Evolutionary conservation across 1,140 invertebrate genomes (phyloP).

Genomic region (Oreohelix idahoensis): DNA sequence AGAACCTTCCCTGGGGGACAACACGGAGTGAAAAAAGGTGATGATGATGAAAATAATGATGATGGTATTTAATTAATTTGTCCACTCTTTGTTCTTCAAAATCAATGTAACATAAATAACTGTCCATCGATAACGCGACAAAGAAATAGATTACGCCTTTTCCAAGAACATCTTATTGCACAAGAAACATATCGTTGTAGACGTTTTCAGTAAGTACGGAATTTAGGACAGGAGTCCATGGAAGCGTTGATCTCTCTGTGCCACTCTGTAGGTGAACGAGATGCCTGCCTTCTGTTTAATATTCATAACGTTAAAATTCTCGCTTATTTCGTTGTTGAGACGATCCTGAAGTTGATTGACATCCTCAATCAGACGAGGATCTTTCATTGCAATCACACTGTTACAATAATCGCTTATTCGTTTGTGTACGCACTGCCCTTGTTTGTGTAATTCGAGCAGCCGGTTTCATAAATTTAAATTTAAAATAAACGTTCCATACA

Average conservation of each 20-base stretch:
- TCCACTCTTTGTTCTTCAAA: too few species aligned
- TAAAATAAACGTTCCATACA: too few species aligned
- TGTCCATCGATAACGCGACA: too few species aligned
- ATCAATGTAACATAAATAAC: too few species aligned
- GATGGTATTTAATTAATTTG: too few species aligned
- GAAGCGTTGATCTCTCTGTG: conserved; percentile 53
- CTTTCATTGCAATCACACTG: conserved; percentile 53
- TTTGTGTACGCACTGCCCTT: conserved; percentile 51
- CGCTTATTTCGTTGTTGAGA: conserved; percentile 43
- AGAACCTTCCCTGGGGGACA: too few species aligned
- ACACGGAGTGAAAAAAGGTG: too few species aligned
- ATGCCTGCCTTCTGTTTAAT: conserved; percentile 58
- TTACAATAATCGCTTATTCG: conserved; percentile 54
- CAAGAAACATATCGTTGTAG: conserved; percentile 58
- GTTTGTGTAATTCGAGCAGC: conserved; percentile 51
- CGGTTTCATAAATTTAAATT: conserved; percentile 54
- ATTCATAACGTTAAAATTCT: conserved; percentile 59
- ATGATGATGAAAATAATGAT: too few species aligned
- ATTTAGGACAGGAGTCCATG: conserved; percentile 59
- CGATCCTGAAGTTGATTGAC: conserved; percentile 56
- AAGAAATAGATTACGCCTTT: conserved; percentile 63
- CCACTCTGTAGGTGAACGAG: conserved; percentile 61
- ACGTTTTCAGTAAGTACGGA: conserved; percentile 57
- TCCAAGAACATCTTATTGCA: conserved; percentile 58
- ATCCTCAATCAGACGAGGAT: conserved; percentile 53